These are phyloP conservation scores for Psettodes erumei DNA, from an alignment of 2,113 vertebrate species.

Conservation along the genomic window DNA sequence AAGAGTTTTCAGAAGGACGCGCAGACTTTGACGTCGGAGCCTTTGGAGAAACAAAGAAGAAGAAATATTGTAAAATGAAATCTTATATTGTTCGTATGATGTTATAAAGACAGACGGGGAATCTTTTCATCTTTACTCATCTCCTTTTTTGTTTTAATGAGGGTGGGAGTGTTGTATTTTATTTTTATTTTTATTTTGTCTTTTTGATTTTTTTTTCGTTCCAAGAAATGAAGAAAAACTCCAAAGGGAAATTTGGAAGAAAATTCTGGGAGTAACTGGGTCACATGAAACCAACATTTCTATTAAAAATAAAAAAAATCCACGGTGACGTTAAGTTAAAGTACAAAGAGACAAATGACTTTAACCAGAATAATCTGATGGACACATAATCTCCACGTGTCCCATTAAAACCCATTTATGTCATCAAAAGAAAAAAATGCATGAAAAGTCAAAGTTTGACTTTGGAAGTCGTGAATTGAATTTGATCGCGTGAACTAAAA, in stretches of 20 bases:
- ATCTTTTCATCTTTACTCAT: neutral
- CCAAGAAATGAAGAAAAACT: neutral
- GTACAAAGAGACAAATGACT: too few relatives aligned
- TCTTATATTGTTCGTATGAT: conserved; percentile 51
- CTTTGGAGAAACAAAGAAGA: conserved; percentile 18
- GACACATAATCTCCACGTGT: too few relatives aligned
- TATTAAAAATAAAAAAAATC: conserved; percentile 2
- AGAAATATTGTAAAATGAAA: conserved; percentile 38
- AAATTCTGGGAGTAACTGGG: neutral
- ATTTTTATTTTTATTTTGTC: neutral
- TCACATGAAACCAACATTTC: conserved; percentile 1
- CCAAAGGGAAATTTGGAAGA: neutral
- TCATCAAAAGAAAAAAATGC: too few relatives aligned
- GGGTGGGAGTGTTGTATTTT: too few relatives aligned
- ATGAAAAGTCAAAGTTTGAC: too few relatives aligned
- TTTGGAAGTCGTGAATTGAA: neutral
- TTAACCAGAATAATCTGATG: too few relatives aligned
- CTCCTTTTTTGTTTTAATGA: neutral
- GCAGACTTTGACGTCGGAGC: conserved; percentile 18
- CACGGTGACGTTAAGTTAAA: too few relatives aligned
- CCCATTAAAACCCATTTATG: too few relatives aligned
- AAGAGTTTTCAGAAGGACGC: conserved; percentile 33
- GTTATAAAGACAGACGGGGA: conserved; percentile 5
- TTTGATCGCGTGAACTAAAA: too few relatives aligned
- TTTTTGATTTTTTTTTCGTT: neutral